A percentile compares a stretch with the other conserved stretches of the same genome.
These are phyloP conservation scores for Cepaea nemoralis DNA, from an alignment of 1,140 invertebrate genomes.

Conservation along the genomic window DNA sequence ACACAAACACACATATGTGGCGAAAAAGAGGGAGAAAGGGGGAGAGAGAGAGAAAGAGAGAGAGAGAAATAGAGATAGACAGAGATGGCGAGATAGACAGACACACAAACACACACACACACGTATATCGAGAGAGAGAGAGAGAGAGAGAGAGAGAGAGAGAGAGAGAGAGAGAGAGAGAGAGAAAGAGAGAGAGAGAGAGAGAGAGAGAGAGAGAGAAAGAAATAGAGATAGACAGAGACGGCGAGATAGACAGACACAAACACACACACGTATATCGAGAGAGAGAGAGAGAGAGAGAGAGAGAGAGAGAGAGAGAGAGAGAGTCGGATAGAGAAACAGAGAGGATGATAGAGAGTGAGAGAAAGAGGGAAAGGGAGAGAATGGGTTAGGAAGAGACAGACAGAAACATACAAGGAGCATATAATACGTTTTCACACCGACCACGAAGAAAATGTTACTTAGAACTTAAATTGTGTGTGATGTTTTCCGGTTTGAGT, in stretches of 20 bases:
- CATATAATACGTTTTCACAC: too few relatives aligned
- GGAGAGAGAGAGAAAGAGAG: neutral
- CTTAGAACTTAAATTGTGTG: too few relatives aligned
- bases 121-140: constrained; percentile 13
- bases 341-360: neutral
- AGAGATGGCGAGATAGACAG: neutral
- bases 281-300: neutral
- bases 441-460: too few relatives aligned
- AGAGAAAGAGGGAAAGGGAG: neutral
- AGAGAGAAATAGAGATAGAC: neutral
- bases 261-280: neutral
- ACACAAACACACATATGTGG: too few relatives aligned
- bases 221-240: too few relatives aligned
- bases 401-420: too few relatives aligned
- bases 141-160: neutral
- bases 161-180: neutral
- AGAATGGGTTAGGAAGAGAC: neutral
- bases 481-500: too few relatives aligned
- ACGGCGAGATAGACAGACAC: too few relatives aligned
- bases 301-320: neutral
- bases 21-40: neutral
- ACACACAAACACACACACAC: too few relatives aligned
- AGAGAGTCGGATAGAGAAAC: neutral
- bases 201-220: constrained; percentile 5
- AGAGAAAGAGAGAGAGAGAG: neutral